A percentile compares a stretch with the other conserved stretches of the same genome.
Evolutionary conservation across 1,140 invertebrate genomes (phyloP).

Genomic region (Idris sp.): DNA sequence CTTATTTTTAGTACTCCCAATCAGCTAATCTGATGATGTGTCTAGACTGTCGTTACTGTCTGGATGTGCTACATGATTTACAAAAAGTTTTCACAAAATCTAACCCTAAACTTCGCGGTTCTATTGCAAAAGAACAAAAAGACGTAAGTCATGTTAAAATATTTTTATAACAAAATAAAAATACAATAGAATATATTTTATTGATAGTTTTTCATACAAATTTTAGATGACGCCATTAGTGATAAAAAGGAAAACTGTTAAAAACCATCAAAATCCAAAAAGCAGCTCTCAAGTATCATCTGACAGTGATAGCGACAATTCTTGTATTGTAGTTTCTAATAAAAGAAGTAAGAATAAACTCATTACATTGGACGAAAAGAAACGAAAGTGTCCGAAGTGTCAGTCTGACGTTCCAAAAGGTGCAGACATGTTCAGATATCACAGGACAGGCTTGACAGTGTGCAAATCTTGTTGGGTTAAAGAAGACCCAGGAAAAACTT

Average conservation of each 20-base stretch:
- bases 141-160: too few species aligned
- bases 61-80: conserved; percentile 73
- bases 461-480: conserved; percentile 71
- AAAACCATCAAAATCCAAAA: conserved; percentile 50
- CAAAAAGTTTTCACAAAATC: too few species aligned
- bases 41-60: conserved; percentile 71
- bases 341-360: conserved; percentile 10
- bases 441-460: conserved; percentile 64
- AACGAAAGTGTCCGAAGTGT: conserved; percentile 66
- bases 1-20: too few species aligned
- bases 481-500: conserved; percentile 53
- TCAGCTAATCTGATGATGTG: too few species aligned
- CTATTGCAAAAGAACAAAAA: too few species aligned
- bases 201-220: too few species aligned
- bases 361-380: conserved; percentile 18
- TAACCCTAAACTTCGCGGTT: too few species aligned
- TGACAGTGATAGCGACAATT: conserved; percentile 62
- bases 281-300: conserved; percentile 41
- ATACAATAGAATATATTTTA: too few species aligned
- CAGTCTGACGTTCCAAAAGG: conserved; percentile 41
- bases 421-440: conserved; percentile 66
- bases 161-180: too few species aligned
- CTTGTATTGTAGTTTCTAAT: conserved; percentile 21
- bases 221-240: conserved; percentile 66
- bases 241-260: conserved; percentile 73